These are phyloP conservation scores for Himalopsyche kuldschensis DNA, from an alignment of 2,888 invertebrate genomes.

Conservation along the genomic window DNA sequence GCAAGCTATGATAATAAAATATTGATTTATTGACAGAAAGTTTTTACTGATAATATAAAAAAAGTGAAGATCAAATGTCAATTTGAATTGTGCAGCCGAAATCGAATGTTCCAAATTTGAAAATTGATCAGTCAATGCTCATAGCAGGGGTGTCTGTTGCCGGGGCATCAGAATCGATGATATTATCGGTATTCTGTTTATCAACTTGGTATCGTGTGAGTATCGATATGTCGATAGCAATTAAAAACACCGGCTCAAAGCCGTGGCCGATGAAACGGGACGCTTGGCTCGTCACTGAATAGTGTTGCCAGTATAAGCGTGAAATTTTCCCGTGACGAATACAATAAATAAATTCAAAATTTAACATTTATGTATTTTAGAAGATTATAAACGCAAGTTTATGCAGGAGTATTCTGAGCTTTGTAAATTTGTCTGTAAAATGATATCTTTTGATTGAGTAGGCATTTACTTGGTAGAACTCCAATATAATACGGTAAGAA, in stretches of 20 bases:
- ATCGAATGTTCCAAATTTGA: background rate
- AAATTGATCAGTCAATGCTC: background rate
- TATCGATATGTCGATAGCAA: slow-evolving; percentile 30
- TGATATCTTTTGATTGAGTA: too few relatives aligned
- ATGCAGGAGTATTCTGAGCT: too few relatives aligned
- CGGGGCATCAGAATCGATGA: background rate
- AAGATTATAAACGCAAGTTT: too few relatives aligned
- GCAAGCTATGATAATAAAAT: too few relatives aligned
- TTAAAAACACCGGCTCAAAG: slow-evolving; percentile 38
- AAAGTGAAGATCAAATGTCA: background rate
- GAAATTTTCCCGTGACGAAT: background rate
- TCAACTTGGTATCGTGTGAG: background rate
- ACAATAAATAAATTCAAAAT: too few relatives aligned
- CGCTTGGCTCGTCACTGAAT: background rate
- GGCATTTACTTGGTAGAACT: too few relatives aligned
- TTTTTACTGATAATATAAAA: background rate
- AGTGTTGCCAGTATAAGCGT: background rate
- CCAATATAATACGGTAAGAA: too few relatives aligned
- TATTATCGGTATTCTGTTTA: background rate
- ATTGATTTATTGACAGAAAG: background rate
- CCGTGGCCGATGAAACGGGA: background rate
- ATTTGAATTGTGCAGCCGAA: background rate
- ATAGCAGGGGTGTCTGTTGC: background rate
- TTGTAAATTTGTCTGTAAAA: too few relatives aligned
- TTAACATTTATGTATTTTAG: too few relatives aligned